Evolutionary conservation across 2,888 invertebrate genomes (phyloP).

Genomic region (Muscina levida): DNA sequence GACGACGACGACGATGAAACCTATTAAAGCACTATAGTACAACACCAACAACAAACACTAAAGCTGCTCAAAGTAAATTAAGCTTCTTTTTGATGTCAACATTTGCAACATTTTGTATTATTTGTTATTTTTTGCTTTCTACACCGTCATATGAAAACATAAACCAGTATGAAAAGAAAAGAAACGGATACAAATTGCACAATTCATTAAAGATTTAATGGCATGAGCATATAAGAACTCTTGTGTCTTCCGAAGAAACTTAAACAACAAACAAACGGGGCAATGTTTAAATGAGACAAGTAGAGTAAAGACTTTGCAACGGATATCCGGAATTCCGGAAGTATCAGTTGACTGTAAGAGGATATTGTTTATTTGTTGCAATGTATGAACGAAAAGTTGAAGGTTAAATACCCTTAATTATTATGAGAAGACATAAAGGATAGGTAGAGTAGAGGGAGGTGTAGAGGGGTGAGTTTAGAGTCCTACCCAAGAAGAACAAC

Average conservation of each 20-base stretch:
- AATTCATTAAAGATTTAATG: slow-evolving; percentile 25
- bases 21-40: too few relatives aligned
- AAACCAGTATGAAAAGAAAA: background rate
- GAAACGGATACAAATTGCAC: slow-evolving; percentile 37
- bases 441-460: background rate
- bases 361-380: background rate
- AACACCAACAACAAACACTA: too few relatives aligned
- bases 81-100: too few relatives aligned
- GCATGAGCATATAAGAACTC: background rate
- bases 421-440: background rate
- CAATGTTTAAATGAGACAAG: background rate
- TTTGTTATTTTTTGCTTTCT: too few relatives aligned
- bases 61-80: too few relatives aligned
- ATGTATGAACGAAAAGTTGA: too few relatives aligned
- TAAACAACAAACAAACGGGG: too few relatives aligned
- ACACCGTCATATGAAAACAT: too few relatives aligned
- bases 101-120: too few relatives aligned
- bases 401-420: background rate
- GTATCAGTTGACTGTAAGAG: slow-evolving; percentile 5
- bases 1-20: too few relatives aligned
- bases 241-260: too few relatives aligned
- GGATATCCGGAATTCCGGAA: slow-evolving; percentile 6
- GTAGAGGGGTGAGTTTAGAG: background rate
- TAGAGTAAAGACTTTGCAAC: background rate
- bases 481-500: too few relatives aligned